Percentiles rank a stretch among this genome's conserved stretches.
These are phyloP conservation scores for Epinotia nisella DNA, from an alignment of 2,888 invertebrate genomes.

Conservation along the genomic window DNA sequence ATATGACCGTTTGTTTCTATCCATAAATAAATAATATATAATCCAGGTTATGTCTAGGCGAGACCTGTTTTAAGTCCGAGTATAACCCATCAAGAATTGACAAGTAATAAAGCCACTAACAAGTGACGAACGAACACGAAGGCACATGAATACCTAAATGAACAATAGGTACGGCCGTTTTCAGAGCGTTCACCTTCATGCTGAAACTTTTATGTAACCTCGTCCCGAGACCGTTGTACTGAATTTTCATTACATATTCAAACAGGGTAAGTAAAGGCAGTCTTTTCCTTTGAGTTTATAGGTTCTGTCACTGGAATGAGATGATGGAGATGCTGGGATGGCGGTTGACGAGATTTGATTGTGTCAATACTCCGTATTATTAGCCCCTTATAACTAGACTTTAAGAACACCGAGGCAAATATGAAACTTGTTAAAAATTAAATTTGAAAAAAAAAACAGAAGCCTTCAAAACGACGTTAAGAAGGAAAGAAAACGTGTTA, in stretches of 20 bases:
- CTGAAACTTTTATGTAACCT: conserved; percentile 52
- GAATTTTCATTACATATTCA: conserved; percentile 37
- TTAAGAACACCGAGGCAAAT: no score
- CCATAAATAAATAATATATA: no score
- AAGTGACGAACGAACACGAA: conserved; percentile 7
- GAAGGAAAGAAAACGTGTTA: no score
- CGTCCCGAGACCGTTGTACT: conserved; percentile 44
- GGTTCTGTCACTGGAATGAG: not conserved
- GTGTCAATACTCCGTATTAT: no score
- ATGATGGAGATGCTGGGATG: conserved; percentile 4
- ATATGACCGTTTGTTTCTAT: no score
- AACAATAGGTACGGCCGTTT: conserved; percentile 34
- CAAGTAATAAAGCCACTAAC: not conserved
- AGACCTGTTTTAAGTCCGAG: not conserved
- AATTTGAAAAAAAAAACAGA: no score
- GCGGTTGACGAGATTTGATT: not conserved
- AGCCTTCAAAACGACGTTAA: no score
- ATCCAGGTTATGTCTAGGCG: no score
- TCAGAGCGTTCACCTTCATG: conserved; percentile 47
- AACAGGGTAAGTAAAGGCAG: conserved; percentile 22
- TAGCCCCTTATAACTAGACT: no score
- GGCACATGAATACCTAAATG: conserved; percentile 45
- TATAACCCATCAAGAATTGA: not conserved
- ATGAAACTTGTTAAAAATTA: no score
- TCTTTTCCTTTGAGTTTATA: not conserved